Evolutionary conservation across 2,113 vertebrate genomes (phyloP).

Genomic region (Terrapene triunguis): DNA sequence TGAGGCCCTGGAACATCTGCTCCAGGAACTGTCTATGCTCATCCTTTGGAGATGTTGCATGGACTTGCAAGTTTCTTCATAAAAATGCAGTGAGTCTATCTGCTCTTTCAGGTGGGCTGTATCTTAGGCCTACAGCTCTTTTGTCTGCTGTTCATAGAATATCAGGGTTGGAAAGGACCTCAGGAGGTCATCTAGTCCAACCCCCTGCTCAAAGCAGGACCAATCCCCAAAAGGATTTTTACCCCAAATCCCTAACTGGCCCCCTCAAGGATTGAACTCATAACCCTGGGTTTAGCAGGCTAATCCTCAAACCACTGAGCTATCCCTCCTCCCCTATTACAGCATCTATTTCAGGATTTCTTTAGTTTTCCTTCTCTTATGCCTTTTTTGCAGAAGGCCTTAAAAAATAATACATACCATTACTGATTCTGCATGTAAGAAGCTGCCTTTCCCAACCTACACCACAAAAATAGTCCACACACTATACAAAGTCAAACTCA

Average conservation of each 20-base stretch:
- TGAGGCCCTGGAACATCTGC: neutral
- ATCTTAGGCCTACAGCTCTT: constrained; percentile 13
- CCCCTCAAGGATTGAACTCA: no score
- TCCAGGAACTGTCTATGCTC: neutral
- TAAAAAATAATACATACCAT: constrained; percentile 7
- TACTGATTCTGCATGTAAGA: neutral
- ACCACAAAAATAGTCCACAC: constrained; percentile 36
- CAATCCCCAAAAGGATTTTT: no score
- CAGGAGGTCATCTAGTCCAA: no score
- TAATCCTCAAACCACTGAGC: no score
- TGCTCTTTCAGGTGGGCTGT: constrained; percentile 22
- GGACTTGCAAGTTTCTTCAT: neutral
- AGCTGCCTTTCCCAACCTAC: neutral
- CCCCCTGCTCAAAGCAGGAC: no score
- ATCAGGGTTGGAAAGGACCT: no score
- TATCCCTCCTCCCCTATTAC: neutral
- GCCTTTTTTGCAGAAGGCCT: neutral
- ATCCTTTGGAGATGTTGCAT: neutral
- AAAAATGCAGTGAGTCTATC: neutral
- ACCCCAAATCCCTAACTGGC: no score
- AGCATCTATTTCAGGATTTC: constrained; percentile 25
- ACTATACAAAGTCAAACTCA: constrained; percentile 13
- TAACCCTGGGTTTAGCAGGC: no score
- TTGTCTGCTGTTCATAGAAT: neutral
- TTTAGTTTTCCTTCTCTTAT: constrained; percentile 9